Conservation (phyloP, 2,113 vertebrate genomes). For the Muscicapa adusta region DNA sequence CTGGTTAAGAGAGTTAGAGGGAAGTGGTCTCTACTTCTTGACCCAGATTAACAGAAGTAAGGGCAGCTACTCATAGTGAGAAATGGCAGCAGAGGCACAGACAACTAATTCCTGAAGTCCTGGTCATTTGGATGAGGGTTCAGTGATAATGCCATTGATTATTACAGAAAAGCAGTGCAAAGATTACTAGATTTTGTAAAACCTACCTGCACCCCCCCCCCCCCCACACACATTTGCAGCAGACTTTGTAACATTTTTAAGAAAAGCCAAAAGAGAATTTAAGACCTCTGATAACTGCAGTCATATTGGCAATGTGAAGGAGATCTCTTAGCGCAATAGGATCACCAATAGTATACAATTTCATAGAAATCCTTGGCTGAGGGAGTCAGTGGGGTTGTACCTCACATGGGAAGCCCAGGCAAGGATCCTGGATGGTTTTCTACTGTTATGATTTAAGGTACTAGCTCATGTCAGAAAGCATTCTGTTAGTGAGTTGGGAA, state of each 20-base stretch:
- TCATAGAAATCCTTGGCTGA: neutral
- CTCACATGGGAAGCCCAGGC: neutral
- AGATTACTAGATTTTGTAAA: neutral
- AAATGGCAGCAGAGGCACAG: neutral
- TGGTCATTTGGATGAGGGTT: neutral
- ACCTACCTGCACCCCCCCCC: too few species aligned
- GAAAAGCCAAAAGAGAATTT: neutral
- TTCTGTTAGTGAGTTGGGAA: neutral
- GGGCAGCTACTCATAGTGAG: accelerated
- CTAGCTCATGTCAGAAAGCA: neutral
- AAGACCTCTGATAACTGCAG: neutral
- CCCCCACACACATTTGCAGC: neutral
- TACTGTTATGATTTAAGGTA: neutral
- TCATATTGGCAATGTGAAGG: neutral
- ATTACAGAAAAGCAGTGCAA: neutral
- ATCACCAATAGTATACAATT: neutral
- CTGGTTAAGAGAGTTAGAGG: neutral
- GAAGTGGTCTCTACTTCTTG: neutral
- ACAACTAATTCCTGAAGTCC: neutral
- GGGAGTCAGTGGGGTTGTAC: neutral
- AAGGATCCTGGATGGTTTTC: neutral
- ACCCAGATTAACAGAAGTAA: neutral
- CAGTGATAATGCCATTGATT: neutral
- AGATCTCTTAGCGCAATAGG: neutral
- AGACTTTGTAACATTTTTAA: neutral